Conservation (phyloP, 2,888 invertebrate species). For the Galerucella calmariensis region DNA sequence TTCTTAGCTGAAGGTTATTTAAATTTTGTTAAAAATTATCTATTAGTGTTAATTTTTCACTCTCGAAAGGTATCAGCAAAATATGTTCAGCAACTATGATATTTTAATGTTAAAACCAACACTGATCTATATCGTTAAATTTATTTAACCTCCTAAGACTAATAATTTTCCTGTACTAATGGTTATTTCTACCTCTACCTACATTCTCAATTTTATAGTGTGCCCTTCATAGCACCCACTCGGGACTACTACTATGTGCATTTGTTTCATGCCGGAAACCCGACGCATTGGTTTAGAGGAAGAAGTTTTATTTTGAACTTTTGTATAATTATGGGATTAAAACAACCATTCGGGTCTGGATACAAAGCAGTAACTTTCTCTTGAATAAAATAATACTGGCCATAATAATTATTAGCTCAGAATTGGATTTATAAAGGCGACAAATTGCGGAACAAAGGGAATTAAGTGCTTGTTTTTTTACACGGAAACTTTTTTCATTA, state of each 20-base stretch:
- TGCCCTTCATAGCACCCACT: neutral
- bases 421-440: neutral
- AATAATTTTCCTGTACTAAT: neutral
- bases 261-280: neutral
- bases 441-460: neutral
- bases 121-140: neutral
- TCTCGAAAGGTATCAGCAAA: too few relatives aligned
- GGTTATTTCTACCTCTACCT: neutral
- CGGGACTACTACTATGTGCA: neutral
- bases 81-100: too few relatives aligned
- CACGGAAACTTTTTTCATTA: too few relatives aligned
- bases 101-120: too few relatives aligned
- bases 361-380: neutral
- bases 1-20: too few relatives aligned
- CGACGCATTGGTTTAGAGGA: slow-evolving; percentile 31
- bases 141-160: neutral
- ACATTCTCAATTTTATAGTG: slow-evolving; percentile 11
- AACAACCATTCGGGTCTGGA: slow-evolving; percentile 25
- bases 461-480: neutral
- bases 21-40: too few relatives aligned
- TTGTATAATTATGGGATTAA: slow-evolving; percentile 53
- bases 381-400: slow-evolving; percentile 5
- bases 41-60: too few relatives aligned
- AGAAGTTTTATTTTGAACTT: slow-evolving; percentile 46
- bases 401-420: neutral